Evolutionary conservation across 2,797 vertebrate species (phyloP), one percentile per base, ranked within the genome.

Genomic region (Bothrops alternatus): DNA sequence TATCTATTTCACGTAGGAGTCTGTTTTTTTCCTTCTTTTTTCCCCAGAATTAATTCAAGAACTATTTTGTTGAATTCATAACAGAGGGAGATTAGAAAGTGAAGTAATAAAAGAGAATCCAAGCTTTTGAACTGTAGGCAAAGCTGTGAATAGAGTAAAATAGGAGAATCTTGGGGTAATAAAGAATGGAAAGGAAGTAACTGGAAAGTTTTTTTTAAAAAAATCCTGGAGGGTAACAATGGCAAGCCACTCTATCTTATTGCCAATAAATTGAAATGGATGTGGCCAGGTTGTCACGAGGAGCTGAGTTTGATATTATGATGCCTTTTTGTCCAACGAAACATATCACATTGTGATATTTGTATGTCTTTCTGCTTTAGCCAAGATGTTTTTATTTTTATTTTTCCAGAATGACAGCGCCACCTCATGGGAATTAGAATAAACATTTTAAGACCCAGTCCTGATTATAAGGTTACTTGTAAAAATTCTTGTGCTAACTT

Each of bases 381-480:
- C 4, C 32, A 85, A 20, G 14, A 20, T 2, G 12, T 0, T 11
- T 88, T 55, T 88, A 1, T 53, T 53, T 65, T 88, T 6, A 87
- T 91, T 94, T 96, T 88, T 0, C 3, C 94, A 96, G 96, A 95
- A 90, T 3, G 95, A 92, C 92, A 96, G 95, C 95, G 95, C 96
- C 97, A 96, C 90, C 97, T 96, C 95, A 95, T 97, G 97, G 97
- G 95, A 57, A 56, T 11, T 65, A 32, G 53, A 63, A 91, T n/a
- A 55, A 88, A 60, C 58, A 12, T 85, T 25, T 60, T 87, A 53
- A 20, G 37, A 25, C 5, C 47, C 60, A 56, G 16, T 50, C 23
- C 5, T 26, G 26, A 87, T 91, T 47, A 50, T 57, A n/a, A n/a
- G 2, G 47, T 53, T 25, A 50, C 13, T 86, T 16, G 82, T 50